Evolutionary conservation across 2,888 invertebrate species (phyloP), one percentile per base, ranked within the genome.

Genomic region (Augochlorella aurata): DNA sequence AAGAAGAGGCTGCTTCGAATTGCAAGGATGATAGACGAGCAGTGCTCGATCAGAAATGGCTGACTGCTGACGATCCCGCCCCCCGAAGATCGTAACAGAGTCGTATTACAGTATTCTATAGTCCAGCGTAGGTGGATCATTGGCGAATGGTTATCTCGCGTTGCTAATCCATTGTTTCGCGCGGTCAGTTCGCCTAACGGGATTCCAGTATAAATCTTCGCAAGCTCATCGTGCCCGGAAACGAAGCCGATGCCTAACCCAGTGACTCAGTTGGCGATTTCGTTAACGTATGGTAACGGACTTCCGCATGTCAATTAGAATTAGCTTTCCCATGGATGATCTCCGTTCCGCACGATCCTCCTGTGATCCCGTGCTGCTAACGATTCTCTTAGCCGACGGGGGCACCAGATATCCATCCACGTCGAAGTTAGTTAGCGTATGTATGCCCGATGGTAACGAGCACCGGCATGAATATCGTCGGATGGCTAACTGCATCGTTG

Each of bases 301-400:
- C 66, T 47, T n/a, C 67, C 24, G 66, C 66, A 77, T 81, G 87
- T 83, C 87, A 86, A 87, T 88, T 87, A 86, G 79, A 77, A 88
- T 87, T 82, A 86, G 76, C 81, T 84, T 87, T 83, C 79, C 73
- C 77, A 66, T 76, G 78, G 63, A 75, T n/a, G 38, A n/a, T 52
- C n/a, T 14, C 47, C 24, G 71, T 67, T 44, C 24, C 5, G 24
- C 49, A 38, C 67, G 73, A 76, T 69, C 66, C 69, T 45, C 61
- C 47, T 47, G 61, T 52, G 70, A 74, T 82, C 82, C 77, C 77
- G 79, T 38, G 77, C 69, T 58, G 74, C 77, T 83, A 85, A 82
- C 76, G 77, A 82, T 83, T 82, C 79, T 79, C 79, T 14, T 77
- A 52, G 65, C 21, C 69, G 71, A 76, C 77, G 67, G 74, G 21